Conservation (phyloP, 2,888 invertebrate genomes). For the Atethmia centrago region DNA sequence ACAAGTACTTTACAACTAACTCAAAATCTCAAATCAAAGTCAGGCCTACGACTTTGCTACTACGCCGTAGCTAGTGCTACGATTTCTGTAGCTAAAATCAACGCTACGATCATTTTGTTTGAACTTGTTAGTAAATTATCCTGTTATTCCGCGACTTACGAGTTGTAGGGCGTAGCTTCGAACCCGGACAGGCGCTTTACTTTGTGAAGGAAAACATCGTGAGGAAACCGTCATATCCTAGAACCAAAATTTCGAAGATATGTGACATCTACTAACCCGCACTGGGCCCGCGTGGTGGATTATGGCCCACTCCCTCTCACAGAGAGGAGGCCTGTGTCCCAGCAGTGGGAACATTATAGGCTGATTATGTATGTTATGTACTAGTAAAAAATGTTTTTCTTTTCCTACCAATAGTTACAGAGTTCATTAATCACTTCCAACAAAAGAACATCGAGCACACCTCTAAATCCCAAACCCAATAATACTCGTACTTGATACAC, state of each 20-base stretch:
- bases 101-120: neutral
- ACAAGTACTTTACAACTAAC: neutral
- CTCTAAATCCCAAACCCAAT: constrained; percentile 22
- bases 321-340: no score
- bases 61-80: constrained; percentile 4
- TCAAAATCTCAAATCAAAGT: neutral
- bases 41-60: constrained; percentile 3
- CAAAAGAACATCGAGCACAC: neutral
- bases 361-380: no score
- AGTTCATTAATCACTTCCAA: neutral
- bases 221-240: no score
- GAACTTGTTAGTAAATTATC: neutral
- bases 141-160: no score
- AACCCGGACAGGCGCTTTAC: no score
- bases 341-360: no score
- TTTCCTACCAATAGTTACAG: neutral
- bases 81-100: neutral
- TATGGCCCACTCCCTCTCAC: no score
- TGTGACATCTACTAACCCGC: no score
- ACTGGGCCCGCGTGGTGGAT: no score
- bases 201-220: no score
- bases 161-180: no score
- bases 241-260: no score
- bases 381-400: neutral
- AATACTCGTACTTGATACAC: constrained; percentile 29